A percentile compares a stretch with the other conserved stretches of the same genome.
Evolutionary conservation across 2,113 vertebrate genomes (phyloP).

Genomic region (Sprattus sprattus): DNA sequence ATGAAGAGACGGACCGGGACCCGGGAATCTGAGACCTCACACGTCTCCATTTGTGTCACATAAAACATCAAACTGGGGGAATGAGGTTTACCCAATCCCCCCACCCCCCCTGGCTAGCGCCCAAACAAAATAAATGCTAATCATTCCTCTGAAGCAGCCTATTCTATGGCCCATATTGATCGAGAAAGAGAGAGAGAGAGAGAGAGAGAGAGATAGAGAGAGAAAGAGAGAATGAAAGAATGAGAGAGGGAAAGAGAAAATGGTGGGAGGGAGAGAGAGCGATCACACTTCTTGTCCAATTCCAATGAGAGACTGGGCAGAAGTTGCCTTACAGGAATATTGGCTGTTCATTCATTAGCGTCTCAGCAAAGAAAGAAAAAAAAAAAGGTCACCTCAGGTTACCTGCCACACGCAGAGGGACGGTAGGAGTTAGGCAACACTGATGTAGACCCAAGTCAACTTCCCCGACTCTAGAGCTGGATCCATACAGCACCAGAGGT

Average conservation of each 20-base stretch:
- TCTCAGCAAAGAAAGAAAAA: not conserved
- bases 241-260: no score
- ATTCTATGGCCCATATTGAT: not conserved
- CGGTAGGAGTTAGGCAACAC: not conserved
- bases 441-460: not conserved
- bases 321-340: not conserved
- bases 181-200: slow-evolving; percentile 10
- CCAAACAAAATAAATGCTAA: not conserved
- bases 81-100: not conserved
- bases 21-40: not conserved
- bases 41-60: not conserved
- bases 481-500: not conserved
- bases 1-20: not conserved
- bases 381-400: not conserved
- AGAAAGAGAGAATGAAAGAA: not conserved
- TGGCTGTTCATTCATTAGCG: not conserved
- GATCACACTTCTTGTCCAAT: not conserved
- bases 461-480: not conserved
- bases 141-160: not conserved
- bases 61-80: not conserved
- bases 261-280: not conserved
- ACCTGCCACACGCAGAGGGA: not conserved
- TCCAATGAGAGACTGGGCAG: not conserved
- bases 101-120: no score
- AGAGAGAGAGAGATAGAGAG: not conserved